phyloP scores from a whole-genome alignment of 2,888 invertebrate species.

The Beris chalybata region DNA sequence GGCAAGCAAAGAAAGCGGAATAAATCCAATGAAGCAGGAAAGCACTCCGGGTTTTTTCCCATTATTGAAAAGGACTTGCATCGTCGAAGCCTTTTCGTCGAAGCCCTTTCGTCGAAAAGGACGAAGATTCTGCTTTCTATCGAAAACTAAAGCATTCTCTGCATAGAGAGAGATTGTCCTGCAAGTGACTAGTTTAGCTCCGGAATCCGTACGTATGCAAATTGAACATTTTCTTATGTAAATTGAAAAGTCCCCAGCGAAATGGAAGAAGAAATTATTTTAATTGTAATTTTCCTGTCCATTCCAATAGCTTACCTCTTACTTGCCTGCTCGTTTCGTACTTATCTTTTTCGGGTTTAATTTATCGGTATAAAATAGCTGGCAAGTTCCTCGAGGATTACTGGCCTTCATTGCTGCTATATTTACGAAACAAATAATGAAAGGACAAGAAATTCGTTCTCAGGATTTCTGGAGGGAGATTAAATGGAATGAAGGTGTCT shows the following conservation, averaged over 20 bases:
- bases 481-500: constrained; percentile 37
- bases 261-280: constrained; percentile 39
- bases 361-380: neutral
- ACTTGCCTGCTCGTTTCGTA: neutral
- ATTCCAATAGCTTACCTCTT: constrained; percentile 26
- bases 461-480: constrained; percentile 28
- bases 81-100: too few relatives aligned
- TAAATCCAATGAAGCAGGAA: constrained; percentile 22
- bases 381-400: neutral
- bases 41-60: constrained; percentile 1
- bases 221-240: constrained; percentile 39
- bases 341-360: constrained; percentile 16
- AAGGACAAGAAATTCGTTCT: constrained; percentile 36
- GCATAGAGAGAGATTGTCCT: neutral
- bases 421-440: constrained; percentile 38
- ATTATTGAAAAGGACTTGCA: constrained; percentile 15
- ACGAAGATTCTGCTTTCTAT: too few relatives aligned
- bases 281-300: constrained; percentile 38
- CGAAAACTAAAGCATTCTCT: neutral
- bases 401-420: neutral
- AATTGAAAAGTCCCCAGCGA: constrained; percentile 31
- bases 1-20: neutral
- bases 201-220: constrained; percentile 33
- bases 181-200: neutral
- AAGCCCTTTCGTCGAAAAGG: too few relatives aligned